phyloP scores from a whole-genome alignment of 2,797 vertebrate genomes.

The Peromyscus eremicus region DNA sequence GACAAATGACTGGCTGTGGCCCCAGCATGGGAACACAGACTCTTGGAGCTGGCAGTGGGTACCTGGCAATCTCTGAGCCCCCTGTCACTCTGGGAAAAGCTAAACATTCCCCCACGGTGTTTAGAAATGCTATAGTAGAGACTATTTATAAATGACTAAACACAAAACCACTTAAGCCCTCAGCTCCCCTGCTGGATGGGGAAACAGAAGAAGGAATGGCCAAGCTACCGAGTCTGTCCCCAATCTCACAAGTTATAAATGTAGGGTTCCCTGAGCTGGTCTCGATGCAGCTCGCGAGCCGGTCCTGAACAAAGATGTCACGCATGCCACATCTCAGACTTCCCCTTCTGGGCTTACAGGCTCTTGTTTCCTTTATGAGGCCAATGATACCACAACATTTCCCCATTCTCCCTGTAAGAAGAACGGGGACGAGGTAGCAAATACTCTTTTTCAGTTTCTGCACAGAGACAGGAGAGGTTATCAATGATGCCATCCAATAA shows the following conservation, averaged over 20 bases:
- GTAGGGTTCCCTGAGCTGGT: not conserved
- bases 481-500: accelerated
- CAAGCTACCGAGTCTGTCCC: not conserved
- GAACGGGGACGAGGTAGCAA: accelerated
- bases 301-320: too few relatives aligned
- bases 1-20: conserved; percentile 69
- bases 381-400: accelerated
- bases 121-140: conserved; percentile 73
- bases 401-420: accelerated
- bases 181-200: conserved; percentile 5
- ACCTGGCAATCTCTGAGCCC: conserved; percentile 15
- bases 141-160: conserved; percentile 82
- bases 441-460: not conserved
- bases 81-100: conserved; percentile 77
- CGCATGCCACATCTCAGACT: accelerated
- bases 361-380: not conserved
- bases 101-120: conserved; percentile 72
- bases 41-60: not conserved
- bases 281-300: accelerated
- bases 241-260: accelerated
- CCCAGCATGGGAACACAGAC: conserved; percentile 38
- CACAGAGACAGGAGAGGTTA: not conserved
- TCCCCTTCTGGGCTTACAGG: too few relatives aligned
- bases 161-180: conserved; percentile 77
- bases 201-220: not conserved